Conservation (phyloP, 2,113 vertebrate genomes). For the Phodopus roborovskii region DNA sequence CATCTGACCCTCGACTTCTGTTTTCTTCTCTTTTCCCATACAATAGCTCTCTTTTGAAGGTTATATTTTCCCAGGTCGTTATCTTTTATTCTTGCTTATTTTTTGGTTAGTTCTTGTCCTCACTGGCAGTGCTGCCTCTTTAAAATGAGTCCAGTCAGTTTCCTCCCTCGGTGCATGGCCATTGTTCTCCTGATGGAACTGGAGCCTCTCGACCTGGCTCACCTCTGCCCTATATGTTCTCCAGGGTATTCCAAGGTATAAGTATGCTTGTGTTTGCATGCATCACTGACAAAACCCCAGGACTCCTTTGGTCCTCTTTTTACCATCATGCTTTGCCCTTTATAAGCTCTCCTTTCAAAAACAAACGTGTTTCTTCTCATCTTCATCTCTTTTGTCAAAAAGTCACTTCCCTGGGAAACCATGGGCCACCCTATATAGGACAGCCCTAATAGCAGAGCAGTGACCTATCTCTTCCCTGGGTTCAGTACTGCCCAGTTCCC, state of each 20-base stretch:
- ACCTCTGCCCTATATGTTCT: neutral
- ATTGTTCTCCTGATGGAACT: neutral
- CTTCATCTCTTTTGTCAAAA: neutral
- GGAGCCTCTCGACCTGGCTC: fast-evolving
- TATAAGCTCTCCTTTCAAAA: neutral
- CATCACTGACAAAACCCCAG: fast-evolving
- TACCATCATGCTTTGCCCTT: neutral
- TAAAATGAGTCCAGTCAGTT: neutral
- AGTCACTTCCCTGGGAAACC: neutral
- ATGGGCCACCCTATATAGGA: neutral
- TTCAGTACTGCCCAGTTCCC: too few species aligned
- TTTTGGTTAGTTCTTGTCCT: neutral
- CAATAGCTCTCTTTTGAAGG: neutral
- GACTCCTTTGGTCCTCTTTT: neutral
- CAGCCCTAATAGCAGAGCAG: neutral
- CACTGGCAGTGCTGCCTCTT: neutral
- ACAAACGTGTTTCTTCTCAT: neutral
- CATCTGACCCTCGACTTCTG: fast-evolving
- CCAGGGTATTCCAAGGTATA: fast-evolving
- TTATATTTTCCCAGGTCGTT: neutral
- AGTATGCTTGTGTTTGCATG: neutral
- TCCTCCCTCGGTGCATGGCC: neutral
- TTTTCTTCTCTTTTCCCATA: neutral
- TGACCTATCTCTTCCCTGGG: neutral
- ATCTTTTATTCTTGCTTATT: constrained; percentile 1